Evolutionary conservation across 2,113 vertebrate genomes (phyloP), one percentile per base, ranked within the genome.

Genomic region (Vimba vimba): DNA sequence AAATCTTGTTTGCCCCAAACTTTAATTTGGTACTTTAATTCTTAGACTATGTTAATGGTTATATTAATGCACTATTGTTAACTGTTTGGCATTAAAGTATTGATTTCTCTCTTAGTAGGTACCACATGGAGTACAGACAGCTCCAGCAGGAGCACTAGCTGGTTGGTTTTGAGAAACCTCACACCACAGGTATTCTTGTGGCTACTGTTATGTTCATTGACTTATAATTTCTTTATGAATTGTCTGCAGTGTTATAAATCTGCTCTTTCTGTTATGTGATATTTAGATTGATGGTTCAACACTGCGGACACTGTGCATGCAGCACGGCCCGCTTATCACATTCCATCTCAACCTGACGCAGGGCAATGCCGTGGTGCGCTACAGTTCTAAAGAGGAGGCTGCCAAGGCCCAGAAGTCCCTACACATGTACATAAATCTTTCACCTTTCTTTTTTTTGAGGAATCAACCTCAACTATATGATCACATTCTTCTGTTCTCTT

Each of bases 281-380:
- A 4, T 83, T 3, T 94, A 99, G 98, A 99, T 99, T n/a, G 98
- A 99, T 86, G 98, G 98, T 30, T 99, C 98, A 3, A 99, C 98
- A 3, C 95, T 99, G 94, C 94, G 98, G 93, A 99, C 98, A 0
- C 95, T 99, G 91, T 99, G 98, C 89, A 94, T 99, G 96, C 98
- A 99, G 86, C 98, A 99, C 5, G 98, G 98, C 87, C 98, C 98
- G 88, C 96, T 99, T 83, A 94, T 98, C 93, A 99, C 98, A 93
- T 99, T 99, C 97, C 98, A 99, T 93, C 96, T 99, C 95, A 99
- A 97, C 94, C 95, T 99, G 95, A 98, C 98, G 0, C 98, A 99
- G 95, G 98, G 98, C 91, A 99, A 98, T 50, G 98, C 98, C 19
- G 96, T 99, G 91, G 98, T 99, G 93, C 97, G 98, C 92, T 99